Conservation (phyloP, 2,888 invertebrate species). For the Ischnura elegans region DNA sequence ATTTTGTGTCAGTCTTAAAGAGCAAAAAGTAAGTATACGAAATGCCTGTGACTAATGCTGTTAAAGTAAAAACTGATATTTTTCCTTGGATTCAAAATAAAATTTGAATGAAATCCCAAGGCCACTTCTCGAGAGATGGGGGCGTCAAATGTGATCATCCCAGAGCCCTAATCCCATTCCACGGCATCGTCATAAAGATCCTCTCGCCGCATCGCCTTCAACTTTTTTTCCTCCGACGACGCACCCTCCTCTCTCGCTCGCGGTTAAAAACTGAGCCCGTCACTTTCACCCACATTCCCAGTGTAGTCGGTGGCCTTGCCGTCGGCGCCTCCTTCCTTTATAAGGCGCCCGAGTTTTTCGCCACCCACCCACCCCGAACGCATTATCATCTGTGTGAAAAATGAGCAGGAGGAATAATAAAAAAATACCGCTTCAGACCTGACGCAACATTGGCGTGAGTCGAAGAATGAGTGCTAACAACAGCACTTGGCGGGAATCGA, state of each 20-base stretch:
- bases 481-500: not conserved
- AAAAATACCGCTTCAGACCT: not conserved
- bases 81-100: not conserved
- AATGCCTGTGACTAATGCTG: too few species aligned
- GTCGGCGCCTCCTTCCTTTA: not conserved
- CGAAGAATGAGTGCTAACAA: not conserved
- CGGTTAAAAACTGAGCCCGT: not conserved
- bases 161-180: not conserved
- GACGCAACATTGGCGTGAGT: not conserved
- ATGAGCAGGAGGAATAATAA: not conserved
- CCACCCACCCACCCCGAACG: conserved; percentile 6
- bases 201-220: conserved; percentile 27
- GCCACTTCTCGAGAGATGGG: not conserved
- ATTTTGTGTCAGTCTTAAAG: too few species aligned
- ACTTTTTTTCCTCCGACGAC: not conserved
- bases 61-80: not conserved
- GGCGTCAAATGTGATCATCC: not conserved
- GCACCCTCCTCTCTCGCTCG: not conserved
- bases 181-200: not conserved
- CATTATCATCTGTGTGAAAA: not conserved
- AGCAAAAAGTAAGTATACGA: too few species aligned
- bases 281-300: not conserved
- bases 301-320: not conserved
- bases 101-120: not conserved
- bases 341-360: conserved; percentile 28